Conservation (phyloP, 1,140 invertebrate genomes). For the Lanistes nyassanus region DNA sequence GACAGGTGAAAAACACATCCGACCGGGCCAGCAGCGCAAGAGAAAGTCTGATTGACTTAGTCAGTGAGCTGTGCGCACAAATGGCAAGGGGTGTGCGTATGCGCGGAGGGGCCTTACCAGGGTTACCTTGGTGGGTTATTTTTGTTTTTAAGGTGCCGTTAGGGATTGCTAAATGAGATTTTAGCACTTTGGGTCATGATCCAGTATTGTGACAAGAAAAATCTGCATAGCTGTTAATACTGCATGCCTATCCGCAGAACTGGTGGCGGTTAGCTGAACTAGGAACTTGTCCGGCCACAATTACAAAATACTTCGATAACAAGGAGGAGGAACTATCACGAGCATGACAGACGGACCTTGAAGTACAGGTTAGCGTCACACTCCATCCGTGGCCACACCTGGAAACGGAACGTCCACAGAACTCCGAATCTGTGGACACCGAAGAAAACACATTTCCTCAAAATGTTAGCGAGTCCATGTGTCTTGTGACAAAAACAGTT, state of each 20-base stretch:
- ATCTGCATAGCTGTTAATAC: neutral
- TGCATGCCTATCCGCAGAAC: neutral
- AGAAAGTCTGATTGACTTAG: too few species aligned
- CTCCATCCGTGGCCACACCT: slow-evolving; percentile 99
- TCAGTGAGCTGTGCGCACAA: too few species aligned
- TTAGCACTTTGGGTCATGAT: too few species aligned
- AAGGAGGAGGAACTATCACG: too few species aligned
- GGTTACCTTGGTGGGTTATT: too few species aligned
- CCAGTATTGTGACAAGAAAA: too few species aligned
- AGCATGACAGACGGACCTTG: slow-evolving; percentile 75
- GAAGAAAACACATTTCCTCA: neutral
- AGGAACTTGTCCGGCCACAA: neutral
- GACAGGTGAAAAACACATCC: neutral
- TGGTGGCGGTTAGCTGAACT: neutral
- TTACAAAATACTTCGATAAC: neutral
- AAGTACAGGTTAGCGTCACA: slow-evolving; percentile 94
- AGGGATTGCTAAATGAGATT: too few species aligned
- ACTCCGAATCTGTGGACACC: slow-evolving; percentile 81
- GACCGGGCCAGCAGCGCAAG: neutral
- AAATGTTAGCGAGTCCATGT: too few species aligned
- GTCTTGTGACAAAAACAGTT: too few species aligned
- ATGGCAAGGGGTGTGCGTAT: too few species aligned
- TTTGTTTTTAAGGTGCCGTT: too few species aligned
- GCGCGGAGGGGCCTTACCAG: too few species aligned
- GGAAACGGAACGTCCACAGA: slow-evolving; percentile 96